These are phyloP conservation scores for Cinclus cinclus DNA, from an alignment of 2,113 vertebrate species.

Conservation along the genomic window DNA sequence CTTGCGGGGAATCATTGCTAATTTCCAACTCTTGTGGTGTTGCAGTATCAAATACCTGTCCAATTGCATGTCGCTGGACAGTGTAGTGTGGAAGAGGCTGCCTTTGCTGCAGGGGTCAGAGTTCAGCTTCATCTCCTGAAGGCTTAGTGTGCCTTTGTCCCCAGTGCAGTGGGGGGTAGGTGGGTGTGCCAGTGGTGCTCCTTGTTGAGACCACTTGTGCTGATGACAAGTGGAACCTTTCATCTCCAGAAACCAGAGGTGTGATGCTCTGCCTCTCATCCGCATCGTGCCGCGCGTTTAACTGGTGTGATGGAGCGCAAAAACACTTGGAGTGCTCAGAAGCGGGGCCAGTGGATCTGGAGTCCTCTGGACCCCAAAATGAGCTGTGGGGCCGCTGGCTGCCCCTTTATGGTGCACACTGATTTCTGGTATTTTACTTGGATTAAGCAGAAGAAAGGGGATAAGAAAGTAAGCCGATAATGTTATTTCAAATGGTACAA, in stretches of 20 bases:
- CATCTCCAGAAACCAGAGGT: neutral
- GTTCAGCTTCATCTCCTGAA: neutral
- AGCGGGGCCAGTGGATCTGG: rapidly evolving
- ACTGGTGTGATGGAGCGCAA: neutral
- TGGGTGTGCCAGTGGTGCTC: rapidly evolving
- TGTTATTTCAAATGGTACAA: neutral
- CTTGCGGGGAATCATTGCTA: conserved; percentile 58
- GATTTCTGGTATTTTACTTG: neutral
- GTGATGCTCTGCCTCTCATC: neutral
- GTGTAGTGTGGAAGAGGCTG: neutral
- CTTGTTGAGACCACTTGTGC: neutral
- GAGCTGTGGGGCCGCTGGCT: neutral
- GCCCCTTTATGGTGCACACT: neutral
- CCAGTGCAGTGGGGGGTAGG: neutral
- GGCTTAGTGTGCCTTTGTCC: neutral
- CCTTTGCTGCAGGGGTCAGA: neutral
- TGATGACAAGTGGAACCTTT: neutral
- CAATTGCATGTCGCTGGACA: neutral
- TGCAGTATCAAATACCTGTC: conserved; percentile 3
- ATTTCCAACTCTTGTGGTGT: conserved; percentile 39
- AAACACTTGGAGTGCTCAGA: neutral
- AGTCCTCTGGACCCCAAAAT: neutral
- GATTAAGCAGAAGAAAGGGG: neutral
- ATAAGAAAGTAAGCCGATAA: neutral
- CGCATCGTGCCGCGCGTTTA: rapidly evolving